Base-by-base conservation (phyloP, 2,797 vertebrate species). In the Rhyacichthys aspro region DNA sequence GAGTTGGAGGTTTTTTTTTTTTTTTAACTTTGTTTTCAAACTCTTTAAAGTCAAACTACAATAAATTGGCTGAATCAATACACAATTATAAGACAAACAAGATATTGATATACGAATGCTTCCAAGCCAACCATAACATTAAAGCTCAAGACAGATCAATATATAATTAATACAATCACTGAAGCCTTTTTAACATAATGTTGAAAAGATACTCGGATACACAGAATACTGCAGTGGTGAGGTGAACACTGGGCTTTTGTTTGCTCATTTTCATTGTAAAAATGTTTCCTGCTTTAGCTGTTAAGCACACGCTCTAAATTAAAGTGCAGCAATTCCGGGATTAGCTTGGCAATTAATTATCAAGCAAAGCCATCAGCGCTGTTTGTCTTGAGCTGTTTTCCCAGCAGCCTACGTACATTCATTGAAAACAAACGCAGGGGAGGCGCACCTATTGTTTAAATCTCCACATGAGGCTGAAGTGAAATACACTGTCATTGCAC, bases 41-140 rank as follows among this genome's bases (percentile, higher is more conserved):
- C 45, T 71, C 63, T 63, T 19, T 11, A n/a, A 45, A 58, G 39
- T 28, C 66, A 75, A n/a, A 60, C 66, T 56, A 66, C 59, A 72
- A 59, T 84, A 81, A 82, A 81, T 65, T 62, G 28, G 50, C 34
- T 67, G 41, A 87, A 89, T 92, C 90, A 47, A 91, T 93, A 91
- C 57, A 49, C 74, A 93, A 93, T 93, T 92, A 91, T 78, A 85
- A 86, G 78, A 85, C 73, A 90, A 90, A 84, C 74, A 76, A 81
- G 74, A 76, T 90, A 92, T 88, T 89, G 89, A 90, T 88, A 87
- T 72, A 73, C 63, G 78, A 72, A 87, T 79, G 76, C 86, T 87
- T 76, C 55, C 59, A 82, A 81, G 80, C 64, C 61, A 79, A 79
- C 59, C 76, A 68, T 68, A 49, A 73, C 76, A 84, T 89, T 87